Evolutionary conservation across 2,113 vertebrate genomes (phyloP).

Genomic region (Melanerpes aurifrons): DNA sequence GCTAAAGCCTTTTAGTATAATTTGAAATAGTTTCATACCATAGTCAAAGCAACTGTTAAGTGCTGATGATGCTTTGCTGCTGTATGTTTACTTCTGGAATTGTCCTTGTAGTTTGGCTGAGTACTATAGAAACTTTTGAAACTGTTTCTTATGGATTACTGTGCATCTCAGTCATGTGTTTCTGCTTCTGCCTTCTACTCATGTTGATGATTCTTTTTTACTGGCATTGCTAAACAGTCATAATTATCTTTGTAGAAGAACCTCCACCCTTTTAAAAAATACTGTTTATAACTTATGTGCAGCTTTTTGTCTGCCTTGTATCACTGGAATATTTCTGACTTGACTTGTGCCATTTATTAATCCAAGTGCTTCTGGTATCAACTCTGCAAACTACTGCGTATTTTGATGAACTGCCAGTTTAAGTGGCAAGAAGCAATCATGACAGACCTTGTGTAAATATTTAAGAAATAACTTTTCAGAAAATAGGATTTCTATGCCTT

Average conservation of each 20-base stretch:
- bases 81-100: not conserved
- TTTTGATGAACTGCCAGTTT: not conserved
- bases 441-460: not conserved
- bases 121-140: slow-evolving; percentile 1
- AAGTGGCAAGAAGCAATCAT: not conserved
- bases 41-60: not conserved
- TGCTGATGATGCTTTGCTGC: slow-evolving; percentile 22
- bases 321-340: not conserved
- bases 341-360: not conserved
- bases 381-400: not conserved
- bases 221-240: not conserved
- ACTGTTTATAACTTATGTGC: not conserved
- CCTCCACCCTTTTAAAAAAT: not conserved
- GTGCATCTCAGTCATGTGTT: not conserved
- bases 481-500: not conserved
- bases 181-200: not conserved
- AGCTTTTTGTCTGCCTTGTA: not conserved
- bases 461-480: not conserved
- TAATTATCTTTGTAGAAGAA: not conserved
- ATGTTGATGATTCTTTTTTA: not conserved
- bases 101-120: slow-evolving; percentile 11
- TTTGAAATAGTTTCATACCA: not conserved
- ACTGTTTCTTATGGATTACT: not conserved
- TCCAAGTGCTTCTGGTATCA: not conserved
- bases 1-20: slow-evolving; percentile 37